Base-by-base conservation (phyloP, 2,888 invertebrate genomes). In the Drosophila robusta region DNA sequence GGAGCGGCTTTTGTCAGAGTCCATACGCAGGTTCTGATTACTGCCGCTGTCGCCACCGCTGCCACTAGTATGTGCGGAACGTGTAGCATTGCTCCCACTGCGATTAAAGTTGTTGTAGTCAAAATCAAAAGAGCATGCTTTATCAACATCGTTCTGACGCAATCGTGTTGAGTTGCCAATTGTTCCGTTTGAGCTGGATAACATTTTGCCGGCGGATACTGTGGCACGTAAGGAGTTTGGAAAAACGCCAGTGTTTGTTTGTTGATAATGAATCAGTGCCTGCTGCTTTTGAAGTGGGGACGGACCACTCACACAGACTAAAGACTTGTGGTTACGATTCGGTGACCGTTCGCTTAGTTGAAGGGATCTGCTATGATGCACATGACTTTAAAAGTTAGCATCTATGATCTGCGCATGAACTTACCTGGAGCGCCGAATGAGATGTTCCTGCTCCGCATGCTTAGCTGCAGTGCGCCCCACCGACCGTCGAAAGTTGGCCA, bases 291-390 rank as follows among this genome's bases (percentile, higher is more conserved):
- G 73, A 54, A 71, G 67, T 1, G 71, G 64, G 1, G 73, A 36
- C 0, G 57, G 55, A 4, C 80, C 90, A 6, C 84, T 89, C 18
- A 91, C 88, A 18, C 90, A 89, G 0, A 91, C 90, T 8, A 91
- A 81, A 14, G 91, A 89, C 70, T 92, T 92, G 68, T 93, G 93
- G 2, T 52, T 64, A 51, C 92, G 92, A 65, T 91, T 93, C 0
- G 94, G 93, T 0, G 94, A 94, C 38, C 93, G 92, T 80, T 95
- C 95, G 0, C 94, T 95, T 26, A 95, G 91, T 82, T 95, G 95
- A 26, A 95, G 92, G 74, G 95, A 95, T 80, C 95, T 93, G 69
- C 38, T 57, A 61, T 26, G 24, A 58, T 11, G 32, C 11, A 42
- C 4, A 51, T 45, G 9, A 34, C 8, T 58, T 52, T 45, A 52